These are phyloP conservation scores for Meandrina meandrites DNA, from an alignment of 92 coral and sea anemone species.

Conservation along the genomic window DNA sequence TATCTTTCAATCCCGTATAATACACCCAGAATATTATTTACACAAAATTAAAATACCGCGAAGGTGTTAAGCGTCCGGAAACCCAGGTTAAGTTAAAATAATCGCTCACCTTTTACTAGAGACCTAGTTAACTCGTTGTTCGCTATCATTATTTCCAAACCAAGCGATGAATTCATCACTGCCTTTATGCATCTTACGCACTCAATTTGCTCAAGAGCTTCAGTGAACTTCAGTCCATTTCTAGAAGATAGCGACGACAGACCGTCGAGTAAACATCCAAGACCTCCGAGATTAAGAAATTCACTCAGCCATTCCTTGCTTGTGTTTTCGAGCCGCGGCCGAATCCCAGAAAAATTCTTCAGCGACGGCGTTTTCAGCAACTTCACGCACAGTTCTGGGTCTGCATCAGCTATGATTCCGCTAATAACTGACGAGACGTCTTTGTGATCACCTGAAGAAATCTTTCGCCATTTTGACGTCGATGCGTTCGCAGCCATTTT, in stretches of 20 bases:
- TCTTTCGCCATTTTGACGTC: constrained; percentile 33
- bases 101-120: constrained; percentile 70
- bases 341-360: constrained; percentile 72
- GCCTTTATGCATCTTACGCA: constrained; percentile 86
- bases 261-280: constrained; percentile 63
- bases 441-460: constrained; percentile 25
- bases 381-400: constrained; percentile 77
- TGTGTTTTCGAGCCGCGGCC: constrained; percentile 67
- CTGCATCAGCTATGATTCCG: constrained; percentile 57
- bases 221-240: constrained; percentile 49
- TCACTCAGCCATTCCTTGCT: constrained; percentile 75
- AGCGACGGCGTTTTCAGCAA: constrained; percentile 70
- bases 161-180: constrained; percentile 78
- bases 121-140: constrained; percentile 63
- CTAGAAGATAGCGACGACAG: constrained; percentile 56
- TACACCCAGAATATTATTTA: background rate
- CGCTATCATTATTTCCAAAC: constrained; percentile 66
- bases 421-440: constrained; percentile 20
- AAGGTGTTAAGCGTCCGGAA: background rate
- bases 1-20: background rate
- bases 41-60: background rate
- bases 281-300: constrained; percentile 80
- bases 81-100: background rate
- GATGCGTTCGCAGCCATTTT: constrained; percentile 3
- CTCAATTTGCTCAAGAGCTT: constrained; percentile 73